Conservation (phyloP, 2,888 invertebrate genomes). For the Macrosoma leucophasiata region DNA sequence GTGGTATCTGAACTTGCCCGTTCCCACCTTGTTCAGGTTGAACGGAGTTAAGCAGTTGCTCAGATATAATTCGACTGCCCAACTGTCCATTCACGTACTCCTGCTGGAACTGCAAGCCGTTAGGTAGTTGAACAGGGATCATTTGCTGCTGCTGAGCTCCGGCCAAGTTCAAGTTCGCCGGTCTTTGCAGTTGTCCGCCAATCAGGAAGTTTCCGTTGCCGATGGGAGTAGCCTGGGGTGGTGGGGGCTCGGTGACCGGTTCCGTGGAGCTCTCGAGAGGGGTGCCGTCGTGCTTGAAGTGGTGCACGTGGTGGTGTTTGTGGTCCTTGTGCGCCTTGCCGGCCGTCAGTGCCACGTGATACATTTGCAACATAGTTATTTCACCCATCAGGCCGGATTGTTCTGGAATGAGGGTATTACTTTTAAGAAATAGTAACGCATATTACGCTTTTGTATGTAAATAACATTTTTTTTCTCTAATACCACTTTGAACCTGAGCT, state of each 20-base stretch:
- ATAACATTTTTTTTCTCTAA: too few relatives aligned
- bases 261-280: constrained; percentile 77
- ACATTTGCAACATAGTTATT: constrained; percentile 86
- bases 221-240: constrained; percentile 55
- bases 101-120: constrained; percentile 70
- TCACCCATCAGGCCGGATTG: constrained; percentile 82
- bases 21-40: constrained; percentile 35
- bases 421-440: background rate
- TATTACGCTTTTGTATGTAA: too few relatives aligned
- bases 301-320: constrained; percentile 90
- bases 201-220: constrained; percentile 76
- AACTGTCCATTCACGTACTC: constrained; percentile 81
- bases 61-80: constrained; percentile 72
- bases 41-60: constrained; percentile 67
- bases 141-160: constrained; percentile 57
- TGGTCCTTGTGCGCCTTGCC: constrained; percentile 92
- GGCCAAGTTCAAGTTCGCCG: constrained; percentile 70
- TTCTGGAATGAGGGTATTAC: too few relatives aligned
- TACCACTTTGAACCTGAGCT: too few relatives aligned
- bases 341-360: constrained; percentile 86
- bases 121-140: constrained; percentile 60
- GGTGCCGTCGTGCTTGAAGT: constrained; percentile 83
- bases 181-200: constrained; percentile 79
- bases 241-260: constrained; percentile 71
- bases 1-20: constrained; percentile 30